A percentile compares a stretch with the other conserved stretches of the same genome.
phyloP scores from a whole-genome alignment of 2,113 vertebrate species.

The Lethenteron camtschaticum region DNA sequence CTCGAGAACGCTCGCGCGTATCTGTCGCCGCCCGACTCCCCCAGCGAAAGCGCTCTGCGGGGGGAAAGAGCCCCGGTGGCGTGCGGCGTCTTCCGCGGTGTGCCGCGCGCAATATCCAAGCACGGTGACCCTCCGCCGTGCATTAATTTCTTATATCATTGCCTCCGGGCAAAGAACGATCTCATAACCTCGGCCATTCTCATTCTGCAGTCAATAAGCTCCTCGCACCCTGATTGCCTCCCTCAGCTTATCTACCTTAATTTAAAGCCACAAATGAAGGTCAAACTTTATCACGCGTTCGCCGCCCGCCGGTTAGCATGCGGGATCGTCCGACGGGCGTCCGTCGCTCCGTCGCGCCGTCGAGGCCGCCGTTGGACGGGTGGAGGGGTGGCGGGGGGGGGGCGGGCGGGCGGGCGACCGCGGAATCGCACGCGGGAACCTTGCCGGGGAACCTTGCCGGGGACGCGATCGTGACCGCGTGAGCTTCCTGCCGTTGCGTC shows the following conservation, averaged over 20 bases:
- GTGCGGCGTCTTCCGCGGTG: too few relatives aligned
- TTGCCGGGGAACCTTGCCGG: too few relatives aligned
- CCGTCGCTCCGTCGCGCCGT: neutral
- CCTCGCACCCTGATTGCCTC: constrained; percentile 3
- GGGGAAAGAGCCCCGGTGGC: too few relatives aligned
- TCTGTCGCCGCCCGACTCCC: too few relatives aligned
- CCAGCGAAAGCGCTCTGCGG: too few relatives aligned
- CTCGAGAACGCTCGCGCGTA: too few relatives aligned
- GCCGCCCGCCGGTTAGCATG: neutral
- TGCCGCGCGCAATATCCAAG: too few relatives aligned
- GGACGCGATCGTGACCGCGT: too few relatives aligned
- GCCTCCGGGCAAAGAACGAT: too few relatives aligned
- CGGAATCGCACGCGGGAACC: neutral
- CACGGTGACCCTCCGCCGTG: too few relatives aligned
- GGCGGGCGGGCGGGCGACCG: neutral
- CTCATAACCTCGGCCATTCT: neutral
- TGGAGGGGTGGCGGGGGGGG: neutral
- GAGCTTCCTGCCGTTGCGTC: neutral
- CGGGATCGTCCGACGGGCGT: neutral
- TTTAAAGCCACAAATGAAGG: constrained; percentile 6
- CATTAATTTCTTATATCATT: too few relatives aligned
- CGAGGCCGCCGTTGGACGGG: neutral
- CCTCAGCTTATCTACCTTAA: neutral
- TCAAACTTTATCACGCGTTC: constrained; percentile 5
- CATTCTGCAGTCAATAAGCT: constrained; percentile 4